These are phyloP conservation scores for Macquaria australasica DNA, from an alignment of 2,113 vertebrate genomes.

Conservation along the genomic window DNA sequence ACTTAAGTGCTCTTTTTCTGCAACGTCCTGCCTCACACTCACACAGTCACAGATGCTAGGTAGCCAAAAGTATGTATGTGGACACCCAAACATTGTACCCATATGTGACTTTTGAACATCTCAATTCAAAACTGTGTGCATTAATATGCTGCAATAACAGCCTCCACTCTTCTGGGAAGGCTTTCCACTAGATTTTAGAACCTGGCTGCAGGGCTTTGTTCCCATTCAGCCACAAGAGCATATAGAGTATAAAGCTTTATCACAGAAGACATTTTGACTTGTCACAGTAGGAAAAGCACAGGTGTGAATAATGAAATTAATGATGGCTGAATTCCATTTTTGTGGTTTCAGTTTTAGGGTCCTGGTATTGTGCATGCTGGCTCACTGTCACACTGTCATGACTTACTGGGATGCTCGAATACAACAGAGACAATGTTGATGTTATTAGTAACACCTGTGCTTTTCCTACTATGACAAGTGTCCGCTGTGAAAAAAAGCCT, in stretches of 20 bases:
- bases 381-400: not conserved
- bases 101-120: not conserved
- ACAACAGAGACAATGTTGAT: not conserved
- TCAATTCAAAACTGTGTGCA: not conserved
- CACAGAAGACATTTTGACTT: not conserved
- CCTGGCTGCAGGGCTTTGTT: not conserved
- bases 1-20: not conserved
- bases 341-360: not conserved
- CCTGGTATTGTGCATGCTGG: not conserved
- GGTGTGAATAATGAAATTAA: conserved; percentile 14
- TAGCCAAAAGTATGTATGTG: not conserved
- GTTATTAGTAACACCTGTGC: conserved; percentile 12
- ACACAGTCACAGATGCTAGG: not conserved
- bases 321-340: not conserved
- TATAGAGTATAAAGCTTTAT: not conserved
- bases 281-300: not conserved
- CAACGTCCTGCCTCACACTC: not conserved
- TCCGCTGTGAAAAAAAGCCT: not conserved
- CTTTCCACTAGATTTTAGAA: not conserved
- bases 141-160: not conserved
- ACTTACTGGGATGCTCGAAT: not conserved
- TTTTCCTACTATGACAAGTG: conserved; percentile 3
- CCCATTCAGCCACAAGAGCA: not conserved
- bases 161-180: not conserved
- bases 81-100: not conserved